These are phyloP conservation scores for Lacanobia oleracea DNA, from an alignment of 2,888 invertebrate species.

Conservation along the genomic window DNA sequence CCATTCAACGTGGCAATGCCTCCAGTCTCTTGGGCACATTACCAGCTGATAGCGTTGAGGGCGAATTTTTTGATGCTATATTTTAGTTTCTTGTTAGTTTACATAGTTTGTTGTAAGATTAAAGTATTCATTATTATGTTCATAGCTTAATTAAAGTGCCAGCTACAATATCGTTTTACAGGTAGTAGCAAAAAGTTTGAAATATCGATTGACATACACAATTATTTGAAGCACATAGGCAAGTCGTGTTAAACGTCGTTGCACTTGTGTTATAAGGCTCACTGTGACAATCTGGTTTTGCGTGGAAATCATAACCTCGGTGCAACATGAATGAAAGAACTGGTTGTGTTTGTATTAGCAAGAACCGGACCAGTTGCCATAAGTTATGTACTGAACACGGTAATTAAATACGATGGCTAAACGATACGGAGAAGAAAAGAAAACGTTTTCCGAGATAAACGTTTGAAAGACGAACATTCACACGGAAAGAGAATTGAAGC, in stretches of 20 bases:
- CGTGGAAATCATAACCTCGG: constrained; percentile 50
- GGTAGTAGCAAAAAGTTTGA: not conserved
- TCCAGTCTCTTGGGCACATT: too few species aligned
- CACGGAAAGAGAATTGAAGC: not conserved
- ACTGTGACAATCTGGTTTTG: constrained; percentile 37
- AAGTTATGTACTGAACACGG: constrained; percentile 18
- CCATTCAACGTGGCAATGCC: too few species aligned
- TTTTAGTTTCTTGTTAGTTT: too few species aligned
- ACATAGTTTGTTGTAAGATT: too few species aligned
- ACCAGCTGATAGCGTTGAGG: too few species aligned
- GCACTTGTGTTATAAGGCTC: constrained; percentile 27
- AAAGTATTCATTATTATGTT: too few species aligned
- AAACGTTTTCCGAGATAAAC: constrained; percentile 10
- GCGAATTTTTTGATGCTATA: too few species aligned
- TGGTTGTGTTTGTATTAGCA: constrained; percentile 42
- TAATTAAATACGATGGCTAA: constrained; percentile 23
- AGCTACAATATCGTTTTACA: too few species aligned
- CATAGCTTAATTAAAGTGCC: too few species aligned
- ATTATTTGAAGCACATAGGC: constrained; percentile 4
- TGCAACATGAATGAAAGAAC: constrained; percentile 53
- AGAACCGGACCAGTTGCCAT: constrained; percentile 32
- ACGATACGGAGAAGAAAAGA: constrained; percentile 21
- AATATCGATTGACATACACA: not conserved
- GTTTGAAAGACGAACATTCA: not conserved
- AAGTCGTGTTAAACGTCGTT: constrained; percentile 23